phyloP scores from a whole-genome alignment of 2,888 invertebrate genomes.

The Hylaea fasciaria region DNA sequence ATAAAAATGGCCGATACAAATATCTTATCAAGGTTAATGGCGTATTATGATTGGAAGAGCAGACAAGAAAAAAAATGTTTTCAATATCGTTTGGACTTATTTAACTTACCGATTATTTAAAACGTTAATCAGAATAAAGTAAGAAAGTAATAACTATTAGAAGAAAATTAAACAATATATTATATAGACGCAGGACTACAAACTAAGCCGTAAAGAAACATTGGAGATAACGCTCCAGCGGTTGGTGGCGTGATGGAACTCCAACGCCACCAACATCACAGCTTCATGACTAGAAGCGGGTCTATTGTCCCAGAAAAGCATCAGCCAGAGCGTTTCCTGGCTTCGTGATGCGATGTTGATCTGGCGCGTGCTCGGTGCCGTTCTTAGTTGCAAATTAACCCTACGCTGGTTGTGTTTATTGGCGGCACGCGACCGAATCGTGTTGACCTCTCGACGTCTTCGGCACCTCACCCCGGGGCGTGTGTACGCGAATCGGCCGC shows the following conservation, averaged over 20 bases:
- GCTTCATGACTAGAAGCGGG: slow-evolving; percentile 61
- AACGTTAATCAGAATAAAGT: too few species aligned
- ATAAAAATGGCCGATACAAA: slow-evolving; percentile 36
- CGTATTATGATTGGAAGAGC: slow-evolving; percentile 18
- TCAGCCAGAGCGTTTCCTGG: slow-evolving; percentile 59
- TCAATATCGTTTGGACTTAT: too few species aligned
- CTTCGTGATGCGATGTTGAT: slow-evolving; percentile 71
- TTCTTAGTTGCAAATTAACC: slow-evolving; percentile 65
- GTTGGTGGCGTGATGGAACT: not conserved
- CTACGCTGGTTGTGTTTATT: slow-evolving; percentile 59
- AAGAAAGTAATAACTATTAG: too few species aligned
- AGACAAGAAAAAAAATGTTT: not conserved
- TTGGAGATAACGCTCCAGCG: too few species aligned
- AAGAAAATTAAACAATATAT: too few species aligned
- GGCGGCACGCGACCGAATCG: slow-evolving; percentile 61
- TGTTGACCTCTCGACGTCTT: slow-evolving; percentile 56
- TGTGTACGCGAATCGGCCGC: slow-evolving; percentile 50
- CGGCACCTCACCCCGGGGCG: slow-evolving; percentile 42
- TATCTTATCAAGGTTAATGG: slow-evolving; percentile 41
- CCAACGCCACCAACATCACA: slow-evolving; percentile 50
- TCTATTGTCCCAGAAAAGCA: slow-evolving; percentile 59
- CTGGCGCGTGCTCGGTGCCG: slow-evolving; percentile 63
- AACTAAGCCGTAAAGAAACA: too few species aligned
- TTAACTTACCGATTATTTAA: too few species aligned
- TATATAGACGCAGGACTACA: too few species aligned